phyloP scores from a whole-genome alignment of 2,113 vertebrate genomes.

The Crotalus helleri region DNA sequence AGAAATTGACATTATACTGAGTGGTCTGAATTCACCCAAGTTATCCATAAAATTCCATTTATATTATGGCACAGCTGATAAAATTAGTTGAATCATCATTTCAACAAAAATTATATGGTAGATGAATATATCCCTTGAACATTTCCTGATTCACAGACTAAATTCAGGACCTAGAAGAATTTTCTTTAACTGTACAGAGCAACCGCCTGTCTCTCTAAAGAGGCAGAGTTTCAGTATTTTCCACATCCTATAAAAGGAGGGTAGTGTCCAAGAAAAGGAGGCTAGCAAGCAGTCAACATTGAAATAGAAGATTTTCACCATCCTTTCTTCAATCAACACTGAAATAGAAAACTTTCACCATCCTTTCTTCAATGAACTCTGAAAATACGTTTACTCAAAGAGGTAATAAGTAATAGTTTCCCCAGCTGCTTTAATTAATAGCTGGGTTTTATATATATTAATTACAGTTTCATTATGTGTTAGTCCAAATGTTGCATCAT shows the following conservation, averaged over 20 bases:
- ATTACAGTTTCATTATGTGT: too few species aligned
- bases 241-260: neutral
- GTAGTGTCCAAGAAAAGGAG: neutral
- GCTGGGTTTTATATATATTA: too few species aligned
- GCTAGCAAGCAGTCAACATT: neutral
- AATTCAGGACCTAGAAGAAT: neutral
- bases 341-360: too few species aligned
- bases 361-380: too few species aligned
- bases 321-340: too few species aligned
- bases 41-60: neutral
- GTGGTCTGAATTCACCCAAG: neutral
- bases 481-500: too few species aligned
- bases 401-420: too few species aligned
- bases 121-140: neutral
- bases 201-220: neutral
- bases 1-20: neutral
- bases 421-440: too few species aligned
- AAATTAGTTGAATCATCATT: neutral
- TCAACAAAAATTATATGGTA: neutral
- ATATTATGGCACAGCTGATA: neutral
- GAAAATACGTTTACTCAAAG: too few species aligned
- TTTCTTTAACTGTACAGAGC: neutral
- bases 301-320: neutral
- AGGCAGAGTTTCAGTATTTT: neutral
- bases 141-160: neutral